Conservation (phyloP, 2,797 vertebrate genomes). For the Ispidina picta region DNA sequence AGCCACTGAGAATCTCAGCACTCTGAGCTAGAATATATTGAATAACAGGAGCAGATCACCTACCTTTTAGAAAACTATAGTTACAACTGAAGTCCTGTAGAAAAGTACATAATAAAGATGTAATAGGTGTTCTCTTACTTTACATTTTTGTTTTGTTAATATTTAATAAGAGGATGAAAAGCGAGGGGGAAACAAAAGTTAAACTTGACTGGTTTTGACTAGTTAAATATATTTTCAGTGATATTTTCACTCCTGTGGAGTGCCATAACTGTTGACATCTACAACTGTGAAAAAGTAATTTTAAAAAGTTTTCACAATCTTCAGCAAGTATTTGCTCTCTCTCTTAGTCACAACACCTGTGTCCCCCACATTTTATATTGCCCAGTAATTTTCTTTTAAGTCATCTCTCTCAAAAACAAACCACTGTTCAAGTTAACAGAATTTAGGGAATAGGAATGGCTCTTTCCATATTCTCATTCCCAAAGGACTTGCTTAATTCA, state of each 20-base stretch:
- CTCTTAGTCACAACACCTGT: neutral
- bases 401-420: neutral
- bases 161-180: neutral
- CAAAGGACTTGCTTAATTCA: neutral
- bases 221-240: neutral
- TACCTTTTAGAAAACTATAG: neutral
- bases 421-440: neutral
- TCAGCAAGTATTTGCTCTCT: neutral
- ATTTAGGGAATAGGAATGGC: neutral
- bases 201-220: neutral
- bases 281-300: neutral
- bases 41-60: neutral
- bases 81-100: neutral
- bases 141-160: neutral
- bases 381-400: neutral
- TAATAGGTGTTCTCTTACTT: neutral
- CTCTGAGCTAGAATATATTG: neutral
- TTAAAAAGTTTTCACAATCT: neutral
- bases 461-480: neutral
- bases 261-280: neutral
- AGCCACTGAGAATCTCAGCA: neutral
- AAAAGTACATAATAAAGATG: neutral
- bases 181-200: neutral
- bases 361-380: neutral
- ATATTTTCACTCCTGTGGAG: neutral